These are phyloP conservation scores for Gisinianus flammeolus DNA, from an alignment of 2,888 invertebrate genomes.

Conservation along the genomic window DNA sequence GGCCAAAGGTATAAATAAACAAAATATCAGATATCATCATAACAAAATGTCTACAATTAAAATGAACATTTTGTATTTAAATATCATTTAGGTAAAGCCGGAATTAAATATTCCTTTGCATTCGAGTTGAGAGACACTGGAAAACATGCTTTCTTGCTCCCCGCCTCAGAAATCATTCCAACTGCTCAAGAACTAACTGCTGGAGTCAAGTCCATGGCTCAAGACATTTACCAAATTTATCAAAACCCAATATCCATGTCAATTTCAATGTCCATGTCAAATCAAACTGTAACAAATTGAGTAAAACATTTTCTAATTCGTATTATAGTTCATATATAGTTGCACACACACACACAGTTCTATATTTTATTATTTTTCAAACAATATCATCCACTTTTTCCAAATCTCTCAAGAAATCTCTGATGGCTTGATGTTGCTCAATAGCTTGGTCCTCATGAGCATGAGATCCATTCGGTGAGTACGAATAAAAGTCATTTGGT, in stretches of 20 bases:
- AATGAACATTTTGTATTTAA: no score
- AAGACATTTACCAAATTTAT: not conserved
- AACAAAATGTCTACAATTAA: no score
- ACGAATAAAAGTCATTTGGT: not conserved
- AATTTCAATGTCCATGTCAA: no score
- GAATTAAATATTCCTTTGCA: constrained; percentile 40
- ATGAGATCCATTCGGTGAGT: not conserved
- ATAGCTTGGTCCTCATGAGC: constrained; percentile 15
- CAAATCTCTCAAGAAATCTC: constrained; percentile 42
- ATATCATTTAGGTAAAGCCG: constrained; percentile 61
- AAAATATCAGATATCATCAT: no score
- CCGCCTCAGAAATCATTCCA: constrained; percentile 7
- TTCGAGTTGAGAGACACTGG: constrained; percentile 6
- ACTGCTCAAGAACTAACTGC: constrained; percentile 20
- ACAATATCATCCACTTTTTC: constrained; percentile 23
- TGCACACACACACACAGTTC: no score
- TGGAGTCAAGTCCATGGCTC: constrained; percentile 5
- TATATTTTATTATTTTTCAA: no score
- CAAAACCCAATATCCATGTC: no score
- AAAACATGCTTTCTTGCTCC: constrained; percentile 61
- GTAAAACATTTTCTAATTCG: no score
- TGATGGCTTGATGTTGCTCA: no score
- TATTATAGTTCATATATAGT: no score
- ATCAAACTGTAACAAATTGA: no score
- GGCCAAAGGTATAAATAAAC: not conserved